phyloP scores from a whole-genome alignment of 2,113 vertebrate genomes.

The Leptobrachium leishanense region DNA sequence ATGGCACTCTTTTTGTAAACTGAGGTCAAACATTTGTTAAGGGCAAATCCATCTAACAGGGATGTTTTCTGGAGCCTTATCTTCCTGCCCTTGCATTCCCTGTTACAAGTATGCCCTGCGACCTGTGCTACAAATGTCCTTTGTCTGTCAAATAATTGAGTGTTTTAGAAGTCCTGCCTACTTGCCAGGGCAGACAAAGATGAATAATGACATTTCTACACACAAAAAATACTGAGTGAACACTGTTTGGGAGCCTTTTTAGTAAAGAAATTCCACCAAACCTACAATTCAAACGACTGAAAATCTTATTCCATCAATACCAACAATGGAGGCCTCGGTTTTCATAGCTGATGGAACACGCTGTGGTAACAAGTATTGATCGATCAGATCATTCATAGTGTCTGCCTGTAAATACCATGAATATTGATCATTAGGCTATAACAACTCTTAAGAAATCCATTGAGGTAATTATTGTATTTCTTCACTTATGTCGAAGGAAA shows the following conservation, averaged over 20 bases:
- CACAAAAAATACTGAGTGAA: neutral
- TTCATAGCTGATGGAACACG: neutral
- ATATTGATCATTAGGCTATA: neutral
- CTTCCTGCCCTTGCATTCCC: constrained; percentile 1
- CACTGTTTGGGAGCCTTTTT: neutral
- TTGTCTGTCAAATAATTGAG: neutral
- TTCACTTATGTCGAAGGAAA: neutral
- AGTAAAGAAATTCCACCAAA: neutral
- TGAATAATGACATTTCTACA: neutral
- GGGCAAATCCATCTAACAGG: constrained; percentile 16
- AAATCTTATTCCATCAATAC: neutral
- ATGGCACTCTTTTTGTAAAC: constrained; percentile 29
- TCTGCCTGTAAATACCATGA: neutral
- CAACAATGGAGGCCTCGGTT: neutral
- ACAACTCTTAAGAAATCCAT: neutral
- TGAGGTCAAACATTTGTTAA: constrained; percentile 36
- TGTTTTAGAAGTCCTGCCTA: neutral
- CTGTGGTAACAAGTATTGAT: neutral
- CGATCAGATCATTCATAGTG: no score
- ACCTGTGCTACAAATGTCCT: neutral
- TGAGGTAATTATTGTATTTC: neutral
- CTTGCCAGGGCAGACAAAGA: neutral
- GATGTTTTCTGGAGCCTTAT: constrained; percentile 2
- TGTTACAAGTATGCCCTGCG: neutral
- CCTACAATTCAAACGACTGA: neutral